Conservation (phyloP, 2,113 vertebrate species). For the Arvicanthis niloticus region DNA sequence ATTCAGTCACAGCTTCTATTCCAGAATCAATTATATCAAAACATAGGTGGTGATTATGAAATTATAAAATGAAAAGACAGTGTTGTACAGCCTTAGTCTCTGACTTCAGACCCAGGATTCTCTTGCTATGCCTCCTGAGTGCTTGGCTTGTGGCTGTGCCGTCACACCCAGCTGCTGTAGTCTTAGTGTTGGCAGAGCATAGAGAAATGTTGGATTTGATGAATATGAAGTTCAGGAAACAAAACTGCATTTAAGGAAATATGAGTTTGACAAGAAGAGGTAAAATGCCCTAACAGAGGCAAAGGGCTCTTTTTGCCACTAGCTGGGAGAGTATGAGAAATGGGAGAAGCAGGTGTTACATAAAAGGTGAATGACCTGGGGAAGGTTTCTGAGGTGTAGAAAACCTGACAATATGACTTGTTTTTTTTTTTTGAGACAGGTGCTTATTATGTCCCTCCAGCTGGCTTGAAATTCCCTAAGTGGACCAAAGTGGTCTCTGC, state of each 20-base stretch:
- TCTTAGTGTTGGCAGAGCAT: background rate
- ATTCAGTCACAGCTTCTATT: background rate
- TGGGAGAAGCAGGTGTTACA: conserved; percentile 36
- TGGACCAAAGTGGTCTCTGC: background rate
- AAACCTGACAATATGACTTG: background rate
- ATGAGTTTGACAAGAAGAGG: conserved; percentile 25
- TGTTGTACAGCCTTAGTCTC: background rate
- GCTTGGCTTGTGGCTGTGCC: background rate
- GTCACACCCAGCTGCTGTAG: background rate
- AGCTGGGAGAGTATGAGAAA: conserved; percentile 35
- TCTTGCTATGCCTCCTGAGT: background rate
- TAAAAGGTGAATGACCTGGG: background rate
- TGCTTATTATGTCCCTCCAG: background rate
- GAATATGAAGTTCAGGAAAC: conserved; percentile 2
- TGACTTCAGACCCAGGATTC: background rate
- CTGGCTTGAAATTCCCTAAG: background rate
- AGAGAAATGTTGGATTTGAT: conserved; percentile 13
- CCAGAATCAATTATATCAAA: background rate
- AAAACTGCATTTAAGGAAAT: conserved; percentile 15
- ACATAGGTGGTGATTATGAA: background rate
- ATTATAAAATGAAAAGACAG: background rate
- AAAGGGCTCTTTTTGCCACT: background rate
- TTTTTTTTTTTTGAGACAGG: background rate
- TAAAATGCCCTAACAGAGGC: background rate
- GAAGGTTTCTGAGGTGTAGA: background rate